A percentile compares a stretch with the other conserved stretches of the same genome.
Evolutionary conservation across 2,888 invertebrate genomes (phyloP).

Genomic region (Athripsodes cinereus): DNA sequence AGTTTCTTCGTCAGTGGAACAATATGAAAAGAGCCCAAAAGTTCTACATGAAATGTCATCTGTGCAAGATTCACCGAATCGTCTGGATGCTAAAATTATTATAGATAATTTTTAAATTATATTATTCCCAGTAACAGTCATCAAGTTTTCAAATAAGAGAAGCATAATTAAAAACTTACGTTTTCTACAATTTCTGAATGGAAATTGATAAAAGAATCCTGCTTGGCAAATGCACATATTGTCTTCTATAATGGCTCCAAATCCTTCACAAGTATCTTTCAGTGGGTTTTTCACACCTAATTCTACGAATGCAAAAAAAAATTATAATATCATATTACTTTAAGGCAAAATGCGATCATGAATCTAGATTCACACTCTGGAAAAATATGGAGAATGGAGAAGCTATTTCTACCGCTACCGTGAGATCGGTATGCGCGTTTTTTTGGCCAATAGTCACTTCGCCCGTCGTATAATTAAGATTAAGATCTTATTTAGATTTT

Average conservation of each 20-base stretch:
- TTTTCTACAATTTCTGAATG: not conserved
- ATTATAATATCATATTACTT: no score
- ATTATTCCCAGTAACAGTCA: no score
- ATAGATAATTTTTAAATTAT: not conserved
- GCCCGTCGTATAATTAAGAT: no score
- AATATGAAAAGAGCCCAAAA: not conserved
- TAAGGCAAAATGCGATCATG: no score
- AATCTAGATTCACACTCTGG: no score
- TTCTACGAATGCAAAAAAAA: not conserved
- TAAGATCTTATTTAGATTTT: no score
- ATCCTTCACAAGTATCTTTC: not conserved
- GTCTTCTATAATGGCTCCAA: not conserved
- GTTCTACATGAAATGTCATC: not conserved
- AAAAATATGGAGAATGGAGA: no score
- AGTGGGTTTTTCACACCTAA: not conserved
- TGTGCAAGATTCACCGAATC: not conserved
- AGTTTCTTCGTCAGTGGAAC: not conserved
- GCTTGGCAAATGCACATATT: not conserved
- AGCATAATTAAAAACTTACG: not conserved
- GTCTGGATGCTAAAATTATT: not conserved
- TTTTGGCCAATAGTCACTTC: no score
- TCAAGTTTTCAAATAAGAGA: no score
- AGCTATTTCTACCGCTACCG: no score
- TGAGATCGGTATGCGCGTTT: no score
- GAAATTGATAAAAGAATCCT: not conserved